Percentiles rank a stretch among this genome's conserved stretches.
Conservation (phyloP, 2,888 invertebrate genomes). For the Spilarctia lutea region DNA sequence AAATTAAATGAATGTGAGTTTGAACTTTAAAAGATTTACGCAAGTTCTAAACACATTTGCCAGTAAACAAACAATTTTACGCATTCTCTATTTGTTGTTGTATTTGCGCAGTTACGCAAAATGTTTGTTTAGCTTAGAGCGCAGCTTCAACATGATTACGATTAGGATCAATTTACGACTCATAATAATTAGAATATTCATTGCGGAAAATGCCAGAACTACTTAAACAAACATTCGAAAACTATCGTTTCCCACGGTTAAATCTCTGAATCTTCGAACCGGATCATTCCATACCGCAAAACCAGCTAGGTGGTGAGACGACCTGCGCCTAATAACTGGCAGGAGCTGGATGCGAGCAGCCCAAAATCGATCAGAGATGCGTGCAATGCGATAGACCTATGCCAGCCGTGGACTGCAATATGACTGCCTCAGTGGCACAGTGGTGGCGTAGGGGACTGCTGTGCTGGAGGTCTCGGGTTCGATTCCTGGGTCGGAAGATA, state of each 20-base stretch:
- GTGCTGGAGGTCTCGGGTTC: too few relatives aligned
- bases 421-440: too few relatives aligned
- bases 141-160: not conserved
- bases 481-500: too few relatives aligned
- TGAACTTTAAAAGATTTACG: conserved; percentile 46
- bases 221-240: not conserved
- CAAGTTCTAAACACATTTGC: conserved; percentile 24
- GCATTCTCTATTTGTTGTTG: conserved; percentile 28
- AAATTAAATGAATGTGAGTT: conserved; percentile 31
- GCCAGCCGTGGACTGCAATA: too few relatives aligned
- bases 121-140: conserved; percentile 9
- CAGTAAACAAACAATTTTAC: conserved; percentile 37
- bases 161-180: not conserved
- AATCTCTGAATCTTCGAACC: too few relatives aligned
- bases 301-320: too few relatives aligned
- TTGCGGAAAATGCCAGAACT: not conserved
- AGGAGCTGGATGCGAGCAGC: too few relatives aligned
- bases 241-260: not conserved
- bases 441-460: too few relatives aligned
- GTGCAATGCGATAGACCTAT: too few relatives aligned
- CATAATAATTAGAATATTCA: not conserved
- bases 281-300: too few relatives aligned
- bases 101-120: conserved; percentile 14
- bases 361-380: too few relatives aligned
- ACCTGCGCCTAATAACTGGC: too few relatives aligned